Evolutionary conservation across 1,140 invertebrate genomes (phyloP), one percentile per base, ranked within the genome.

Genomic region (Meloidogyne hapla): DNA sequence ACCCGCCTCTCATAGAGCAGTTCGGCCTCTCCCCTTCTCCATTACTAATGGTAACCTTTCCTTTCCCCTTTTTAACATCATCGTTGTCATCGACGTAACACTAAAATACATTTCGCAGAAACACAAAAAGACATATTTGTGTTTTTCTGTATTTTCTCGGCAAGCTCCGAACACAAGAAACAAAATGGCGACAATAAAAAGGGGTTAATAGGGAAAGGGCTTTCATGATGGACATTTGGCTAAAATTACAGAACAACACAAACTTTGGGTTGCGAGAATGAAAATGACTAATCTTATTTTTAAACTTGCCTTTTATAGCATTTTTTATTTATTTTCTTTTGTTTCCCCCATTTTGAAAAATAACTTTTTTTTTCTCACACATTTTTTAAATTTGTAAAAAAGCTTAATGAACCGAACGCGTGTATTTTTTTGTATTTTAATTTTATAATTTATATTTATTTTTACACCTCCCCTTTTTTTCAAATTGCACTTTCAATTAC

Each of bases 21-120:
- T 56, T 56, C n/a, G 48, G n/a, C 48, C 48, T 56, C 48, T 56
- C 12, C 48, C 48, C 48, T 56, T 56, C 48, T 56, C 48, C 48
- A 56, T 56, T 56, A 56, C 48, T 56, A 56, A 56, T 56, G n/a
- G 48, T 56, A 56, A 56, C 48, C 48, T 56, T 56, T 56, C 48
- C 48, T 56, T 56, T 56, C 45, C 48, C 48, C 48, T n/a, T 56
- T 33, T 33, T 33, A 18, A 56, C 48, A 56, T 56, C 48, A 56
- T 56, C 48, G 48, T 56, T 56, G 48, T 56, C 48, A 56, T 56
- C 48, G 48, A 56, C 48, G 48, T 56, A 56, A 56, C n/a, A 56
- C 48, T 56, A 56, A 56, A 56, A 56, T 56, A 56, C 48, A 56
- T 56, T 56, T 56, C 48, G 48, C 48, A 56, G 48, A 56, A 56